Evolutionary conservation across 2,888 invertebrate genomes (phyloP).

Genomic region (Spilarctia lutea): DNA sequence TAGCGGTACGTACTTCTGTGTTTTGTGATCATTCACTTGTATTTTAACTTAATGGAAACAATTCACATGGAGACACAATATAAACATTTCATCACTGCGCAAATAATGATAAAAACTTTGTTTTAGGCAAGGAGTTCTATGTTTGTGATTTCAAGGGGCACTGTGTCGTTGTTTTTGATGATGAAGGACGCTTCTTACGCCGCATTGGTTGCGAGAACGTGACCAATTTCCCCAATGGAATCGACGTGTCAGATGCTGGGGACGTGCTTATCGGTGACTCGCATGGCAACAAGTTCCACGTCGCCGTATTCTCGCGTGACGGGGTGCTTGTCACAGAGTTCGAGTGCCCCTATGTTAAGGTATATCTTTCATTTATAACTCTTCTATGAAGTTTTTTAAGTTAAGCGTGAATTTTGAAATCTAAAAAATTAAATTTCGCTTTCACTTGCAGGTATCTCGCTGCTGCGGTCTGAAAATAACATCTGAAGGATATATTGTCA

Average conservation of each 20-base stretch:
- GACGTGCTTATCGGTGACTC: constrained; percentile 99
- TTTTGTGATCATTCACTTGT: not conserved
- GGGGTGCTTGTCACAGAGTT: constrained; percentile 96
- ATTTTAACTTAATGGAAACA: not conserved
- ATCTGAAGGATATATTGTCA: constrained; percentile 97
- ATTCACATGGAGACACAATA: not conserved
- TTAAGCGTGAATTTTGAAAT: not conserved
- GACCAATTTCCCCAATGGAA: constrained; percentile 99
- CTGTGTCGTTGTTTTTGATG: constrained; percentile 98
- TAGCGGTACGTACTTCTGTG: constrained; percentile 89
- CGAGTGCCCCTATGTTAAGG: constrained; percentile 99
- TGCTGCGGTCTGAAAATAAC: constrained; percentile 99
- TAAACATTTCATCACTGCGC: not conserved
- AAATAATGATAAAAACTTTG: not conserved
- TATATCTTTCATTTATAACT: constrained; percentile 64
- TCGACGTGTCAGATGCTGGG: constrained; percentile 98
- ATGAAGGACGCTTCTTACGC: constrained; percentile 96
- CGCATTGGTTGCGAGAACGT: constrained; percentile 98
- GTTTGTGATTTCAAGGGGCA: constrained; percentile 99
- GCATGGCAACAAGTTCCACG: constrained; percentile 99
- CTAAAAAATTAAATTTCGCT: not conserved
- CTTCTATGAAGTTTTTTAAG: not conserved
- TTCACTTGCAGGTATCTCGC: constrained; percentile 95
- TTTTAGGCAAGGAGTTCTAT: constrained; percentile 95
- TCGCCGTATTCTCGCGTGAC: constrained; percentile 97